Base-by-base conservation (phyloP, 2,888 invertebrate genomes). In the Lordiphosa andalusiaca region DNA sequence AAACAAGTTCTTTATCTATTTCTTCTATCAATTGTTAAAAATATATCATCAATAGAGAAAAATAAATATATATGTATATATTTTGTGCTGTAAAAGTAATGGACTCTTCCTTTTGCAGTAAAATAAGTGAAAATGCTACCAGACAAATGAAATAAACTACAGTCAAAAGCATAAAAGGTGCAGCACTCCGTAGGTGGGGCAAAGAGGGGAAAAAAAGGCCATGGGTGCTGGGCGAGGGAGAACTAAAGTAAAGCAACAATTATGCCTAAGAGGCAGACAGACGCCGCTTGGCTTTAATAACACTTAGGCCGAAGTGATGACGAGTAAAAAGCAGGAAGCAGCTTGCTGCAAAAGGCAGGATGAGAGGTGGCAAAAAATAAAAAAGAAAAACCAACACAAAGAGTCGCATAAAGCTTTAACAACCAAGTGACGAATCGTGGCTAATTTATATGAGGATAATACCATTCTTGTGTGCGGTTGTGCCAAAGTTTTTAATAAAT, bases 181-280 rank as follows among this genome's bases (percentile, higher is more conserved):
- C 80, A 63, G 52, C 47, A 13, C 21, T 4, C 4, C 3, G 13
- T 0, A 6, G n/a, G 10, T 10, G 4, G 25, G 16, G 12, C 23
- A 37, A n/a, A 44, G 39, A 39, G 44, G 33, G 16, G n/a, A n/a
- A 16, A 40, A 23, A 40, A 30, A 36, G 52, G 47, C 23, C 33
- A 44, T 21, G 42, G 46, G 72, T 25, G 25, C 6, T 25, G 25
- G 7, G 25, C 7, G 7, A 7, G 70, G 55, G 21, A 42, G 10
- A 40, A 30, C 55, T 73, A 73, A 81, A 77, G 84, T 84, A 82
- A 82, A 80, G 83, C 78, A 84, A 83, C 85, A 78, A 78, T 78
- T 84, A 82, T 84, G 73, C 73, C 68, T 63, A 64, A 78, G 67
- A 78, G 83, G 59, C 60, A 60, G 56, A 55, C 71, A 58, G 59